phyloP scores from a whole-genome alignment of 2,888 invertebrate genomes.

The Dasysyrphus tricinctus region DNA sequence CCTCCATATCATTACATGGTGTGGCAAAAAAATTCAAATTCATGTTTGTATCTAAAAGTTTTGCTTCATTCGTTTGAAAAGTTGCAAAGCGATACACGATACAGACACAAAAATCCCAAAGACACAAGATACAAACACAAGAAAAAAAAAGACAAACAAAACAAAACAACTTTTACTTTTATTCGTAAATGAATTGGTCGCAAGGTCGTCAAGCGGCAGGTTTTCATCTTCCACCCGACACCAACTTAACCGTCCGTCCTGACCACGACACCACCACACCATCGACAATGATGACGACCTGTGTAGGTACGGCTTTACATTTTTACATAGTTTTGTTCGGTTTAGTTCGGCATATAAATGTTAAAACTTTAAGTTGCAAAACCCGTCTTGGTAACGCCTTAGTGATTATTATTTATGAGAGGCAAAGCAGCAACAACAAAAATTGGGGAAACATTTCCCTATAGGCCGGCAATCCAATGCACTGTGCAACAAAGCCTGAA shows the following conservation, averaged over 20 bases:
- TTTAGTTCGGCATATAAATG: constrained; percentile 19
- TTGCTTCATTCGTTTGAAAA: constrained; percentile 13
- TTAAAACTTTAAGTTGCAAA: constrained; percentile 57
- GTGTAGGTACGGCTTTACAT: constrained; percentile 35
- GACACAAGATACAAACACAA: constrained; percentile 44
- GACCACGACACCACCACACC: neutral
- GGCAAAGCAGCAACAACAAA: constrained; percentile 16
- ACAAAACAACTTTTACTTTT: constrained; percentile 75
- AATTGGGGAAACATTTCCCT: constrained; percentile 63
- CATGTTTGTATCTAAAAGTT: constrained; percentile 27
- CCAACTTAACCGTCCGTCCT: constrained; percentile 4
- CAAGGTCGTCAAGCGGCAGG: constrained; percentile 81
- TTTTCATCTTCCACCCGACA: constrained; percentile 69
- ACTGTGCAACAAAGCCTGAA: neutral
- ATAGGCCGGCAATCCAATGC: neutral
- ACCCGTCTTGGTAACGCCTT: constrained; percentile 72
- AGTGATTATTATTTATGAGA: constrained; percentile 61
- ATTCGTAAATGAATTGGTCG: constrained; percentile 80
- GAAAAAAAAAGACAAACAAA: constrained; percentile 54
- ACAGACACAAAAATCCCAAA: constrained; percentile 9
- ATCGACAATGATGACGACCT: neutral
- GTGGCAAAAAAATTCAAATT: constrained; percentile 61
- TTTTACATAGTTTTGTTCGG: constrained; percentile 25
- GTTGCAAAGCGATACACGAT: constrained; percentile 29
- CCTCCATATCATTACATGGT: constrained; percentile 20